phyloP scores from a whole-genome alignment of 30 jellyfish, hydroid and myxozoan species.

The Sanderia malayensis region DNA sequence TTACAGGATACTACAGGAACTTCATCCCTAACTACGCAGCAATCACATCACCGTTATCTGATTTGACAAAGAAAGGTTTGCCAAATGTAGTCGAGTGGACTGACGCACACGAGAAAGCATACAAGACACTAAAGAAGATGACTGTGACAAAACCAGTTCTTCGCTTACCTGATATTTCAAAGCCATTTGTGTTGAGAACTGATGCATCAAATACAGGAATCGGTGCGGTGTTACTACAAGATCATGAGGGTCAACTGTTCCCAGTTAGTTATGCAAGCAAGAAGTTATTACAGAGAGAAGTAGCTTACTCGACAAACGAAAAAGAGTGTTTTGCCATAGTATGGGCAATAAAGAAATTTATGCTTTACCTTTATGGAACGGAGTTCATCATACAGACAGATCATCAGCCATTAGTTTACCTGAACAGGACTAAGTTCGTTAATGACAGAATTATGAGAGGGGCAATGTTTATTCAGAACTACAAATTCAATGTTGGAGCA shows the following conservation, averaged over 20 bases:
- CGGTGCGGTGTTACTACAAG: neutral
- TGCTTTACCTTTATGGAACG: neutral
- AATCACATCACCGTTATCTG: neutral
- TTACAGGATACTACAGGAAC: slow-evolving; percentile 1
- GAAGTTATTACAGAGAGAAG: neutral
- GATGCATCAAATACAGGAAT: slow-evolving; percentile 2
- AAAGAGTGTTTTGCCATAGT: neutral
- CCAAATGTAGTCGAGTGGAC: neutral
- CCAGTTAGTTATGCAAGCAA: neutral
- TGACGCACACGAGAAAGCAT: neutral
- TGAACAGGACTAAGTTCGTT: too few relatives aligned
- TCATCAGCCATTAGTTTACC: neutral
- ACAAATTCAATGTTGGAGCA: slow-evolving; percentile 33
- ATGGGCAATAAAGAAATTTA: neutral
- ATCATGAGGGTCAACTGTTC: neutral
- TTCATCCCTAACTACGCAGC: neutral
- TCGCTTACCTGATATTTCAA: neutral
- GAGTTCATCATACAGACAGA: neutral
- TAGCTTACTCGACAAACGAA: neutral
- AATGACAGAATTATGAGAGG: too few relatives aligned
- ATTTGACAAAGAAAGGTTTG: neutral
- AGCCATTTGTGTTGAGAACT: neutral
- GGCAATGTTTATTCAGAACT: too few relatives aligned
- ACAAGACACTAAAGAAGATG: neutral
- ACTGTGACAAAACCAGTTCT: neutral